Evolutionary conservation across 2,113 vertebrate species (phyloP).

Genomic region (Rafetus swinhoei): DNA sequence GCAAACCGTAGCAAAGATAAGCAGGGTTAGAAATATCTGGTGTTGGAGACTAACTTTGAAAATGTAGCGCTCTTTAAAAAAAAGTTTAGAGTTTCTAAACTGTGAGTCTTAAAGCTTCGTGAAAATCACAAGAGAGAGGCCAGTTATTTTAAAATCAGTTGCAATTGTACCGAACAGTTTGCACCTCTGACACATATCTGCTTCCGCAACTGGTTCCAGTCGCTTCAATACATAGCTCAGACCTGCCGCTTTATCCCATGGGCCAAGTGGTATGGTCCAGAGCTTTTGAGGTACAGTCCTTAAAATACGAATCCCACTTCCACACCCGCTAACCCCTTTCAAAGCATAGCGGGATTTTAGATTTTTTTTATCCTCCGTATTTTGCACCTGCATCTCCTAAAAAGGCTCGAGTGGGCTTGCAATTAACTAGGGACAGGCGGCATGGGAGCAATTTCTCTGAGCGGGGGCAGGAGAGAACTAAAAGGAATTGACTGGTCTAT

Average conservation of each 20-base stretch:
- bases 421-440: background rate
- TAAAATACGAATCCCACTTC: background rate
- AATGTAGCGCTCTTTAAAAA: background rate
- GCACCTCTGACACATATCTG: background rate
- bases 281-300: background rate
- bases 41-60: background rate
- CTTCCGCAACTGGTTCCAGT: background rate
- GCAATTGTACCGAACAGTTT: background rate
- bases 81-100: background rate
- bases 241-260: background rate
- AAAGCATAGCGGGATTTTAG: background rate
- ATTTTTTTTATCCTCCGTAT: background rate
- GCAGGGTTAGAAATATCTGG: background rate
- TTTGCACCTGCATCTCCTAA: background rate
- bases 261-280: no score
- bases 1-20: background rate
- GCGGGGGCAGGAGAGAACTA: background rate
- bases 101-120: background rate
- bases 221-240: fast-evolving
- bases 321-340: background rate
- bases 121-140: background rate
- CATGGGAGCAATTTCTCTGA: background rate
- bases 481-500: background rate
- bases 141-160: background rate
- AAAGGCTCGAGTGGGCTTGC: background rate